A percentile compares a stretch with the other conserved stretches of the same genome.
These are phyloP conservation scores for Drosophila dunni DNA, from an alignment of 1,140 invertebrate species.

Conservation along the genomic window DNA sequence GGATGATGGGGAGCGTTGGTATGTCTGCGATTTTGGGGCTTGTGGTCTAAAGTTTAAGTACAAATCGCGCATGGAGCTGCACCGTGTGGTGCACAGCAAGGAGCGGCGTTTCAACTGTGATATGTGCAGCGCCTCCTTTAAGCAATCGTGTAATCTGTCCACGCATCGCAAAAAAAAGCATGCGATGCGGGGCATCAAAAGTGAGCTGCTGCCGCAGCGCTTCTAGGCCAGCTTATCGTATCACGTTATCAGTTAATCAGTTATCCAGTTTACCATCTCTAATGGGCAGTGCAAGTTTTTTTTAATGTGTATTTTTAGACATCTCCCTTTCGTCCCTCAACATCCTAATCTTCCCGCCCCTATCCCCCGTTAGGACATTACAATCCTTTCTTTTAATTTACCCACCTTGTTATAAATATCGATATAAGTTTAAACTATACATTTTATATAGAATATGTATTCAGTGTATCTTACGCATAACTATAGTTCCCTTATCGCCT, in stretches of 20 bases:
- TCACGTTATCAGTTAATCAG: background rate
- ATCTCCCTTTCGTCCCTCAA: background rate
- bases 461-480: slow-evolving; percentile 17
- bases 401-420: background rate
- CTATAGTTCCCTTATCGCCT: slow-evolving; percentile 14
- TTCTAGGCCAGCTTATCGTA: slow-evolving; percentile 44
- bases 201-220: slow-evolving; percentile 67
- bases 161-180: slow-evolving; percentile 83
- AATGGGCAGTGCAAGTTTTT: slow-evolving; percentile 30
- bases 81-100: slow-evolving; percentile 81
- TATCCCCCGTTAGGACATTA: background rate
- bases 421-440: slow-evolving; percentile 3
- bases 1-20: slow-evolving; percentile 80
- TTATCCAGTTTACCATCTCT: background rate
- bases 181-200: slow-evolving; percentile 70
- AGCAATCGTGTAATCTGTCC: slow-evolving; percentile 79
- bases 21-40: slow-evolving; percentile 75
- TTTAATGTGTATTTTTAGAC: slow-evolving; percentile 16
- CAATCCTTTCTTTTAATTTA: background rate
- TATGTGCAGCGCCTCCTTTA: slow-evolving; percentile 77
- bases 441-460: slow-evolving; percentile 11
- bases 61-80: slow-evolving; percentile 79
- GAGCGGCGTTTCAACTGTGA: slow-evolving; percentile 79
- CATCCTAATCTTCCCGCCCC: background rate
- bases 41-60: slow-evolving; percentile 81